These are phyloP conservation scores for Gymnoscelis rufifasciata DNA, from an alignment of 2,888 invertebrate genomes.

Conservation along the genomic window DNA sequence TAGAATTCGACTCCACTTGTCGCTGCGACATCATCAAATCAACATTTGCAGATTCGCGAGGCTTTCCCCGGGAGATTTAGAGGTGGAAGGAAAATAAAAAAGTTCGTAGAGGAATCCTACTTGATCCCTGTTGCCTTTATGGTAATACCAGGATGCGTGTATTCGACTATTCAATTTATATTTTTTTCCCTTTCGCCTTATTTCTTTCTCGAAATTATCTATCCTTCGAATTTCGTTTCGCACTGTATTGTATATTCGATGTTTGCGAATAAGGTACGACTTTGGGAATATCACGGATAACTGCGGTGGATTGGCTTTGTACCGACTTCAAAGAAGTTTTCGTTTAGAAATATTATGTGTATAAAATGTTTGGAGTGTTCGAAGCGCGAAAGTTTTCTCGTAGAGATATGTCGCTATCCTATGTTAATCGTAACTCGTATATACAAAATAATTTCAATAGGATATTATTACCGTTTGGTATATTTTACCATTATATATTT, in stretches of 20 bases:
- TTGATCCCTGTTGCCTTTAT: slow-evolving; percentile 79
- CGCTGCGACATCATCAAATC: slow-evolving; percentile 72
- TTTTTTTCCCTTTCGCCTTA: slow-evolving; percentile 75
- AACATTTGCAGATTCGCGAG: slow-evolving; percentile 80
- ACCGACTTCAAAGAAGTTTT: slow-evolving; percentile 77
- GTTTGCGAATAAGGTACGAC: slow-evolving; percentile 77
- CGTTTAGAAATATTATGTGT: slow-evolving; percentile 66
- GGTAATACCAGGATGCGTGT: slow-evolving; percentile 78
- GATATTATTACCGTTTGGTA: background rate
- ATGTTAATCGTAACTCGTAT: no score
- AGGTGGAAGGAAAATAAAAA: slow-evolving; percentile 80
- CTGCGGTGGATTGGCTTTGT: slow-evolving; percentile 75
- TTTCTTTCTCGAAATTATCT: slow-evolving; percentile 77
- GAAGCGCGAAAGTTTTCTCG: slow-evolving; percentile 40
- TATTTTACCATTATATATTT: no score
- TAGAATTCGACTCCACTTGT: slow-evolving; percentile 31
- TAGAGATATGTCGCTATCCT: slow-evolving; percentile 37
- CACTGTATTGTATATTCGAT: slow-evolving; percentile 78
- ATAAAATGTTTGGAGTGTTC: slow-evolving; percentile 52
- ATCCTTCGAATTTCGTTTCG: slow-evolving; percentile 78
- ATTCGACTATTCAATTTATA: slow-evolving; percentile 79
- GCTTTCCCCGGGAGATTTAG: slow-evolving; percentile 77
- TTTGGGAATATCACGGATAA: slow-evolving; percentile 75
- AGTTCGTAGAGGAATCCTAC: slow-evolving; percentile 77
- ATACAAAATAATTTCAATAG: background rate